Conservation (phyloP, 2,888 invertebrate genomes). For the Caenorhabditis panamensis region DNA sequence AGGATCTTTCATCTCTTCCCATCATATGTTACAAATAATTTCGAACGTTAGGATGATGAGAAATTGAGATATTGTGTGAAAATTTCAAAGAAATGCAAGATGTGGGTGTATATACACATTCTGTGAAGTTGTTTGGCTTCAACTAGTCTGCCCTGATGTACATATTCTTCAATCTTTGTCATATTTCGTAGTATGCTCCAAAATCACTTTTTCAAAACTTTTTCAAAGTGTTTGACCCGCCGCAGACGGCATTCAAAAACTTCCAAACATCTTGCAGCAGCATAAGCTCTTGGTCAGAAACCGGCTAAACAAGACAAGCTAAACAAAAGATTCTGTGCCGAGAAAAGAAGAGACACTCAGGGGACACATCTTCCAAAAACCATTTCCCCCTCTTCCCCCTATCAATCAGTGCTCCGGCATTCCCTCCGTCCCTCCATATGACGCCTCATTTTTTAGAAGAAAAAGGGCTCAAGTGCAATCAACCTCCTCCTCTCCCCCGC, state of each 20-base stretch:
- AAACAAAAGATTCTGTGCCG: constrained; percentile 10
- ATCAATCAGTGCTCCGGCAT: constrained; percentile 38
- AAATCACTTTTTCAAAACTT: not conserved
- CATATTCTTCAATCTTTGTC: not conserved
- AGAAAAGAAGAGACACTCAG: constrained; percentile 33
- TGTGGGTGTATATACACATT: no score
- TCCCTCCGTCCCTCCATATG: constrained; percentile 17
- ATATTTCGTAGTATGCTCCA: no score
- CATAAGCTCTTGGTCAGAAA: not conserved
- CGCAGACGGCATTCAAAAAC: not conserved
- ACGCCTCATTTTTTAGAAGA: constrained; percentile 14
- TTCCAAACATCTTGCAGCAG: not conserved
- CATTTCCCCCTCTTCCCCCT: constrained; percentile 26
- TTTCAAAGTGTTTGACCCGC: not conserved
- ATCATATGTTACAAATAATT: constrained; percentile 36
- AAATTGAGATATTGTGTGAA: no score
- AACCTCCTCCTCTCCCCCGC: constrained; percentile 22
- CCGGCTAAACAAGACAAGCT: not conserved
- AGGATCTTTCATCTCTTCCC: constrained; percentile 30
- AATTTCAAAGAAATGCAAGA: no score
- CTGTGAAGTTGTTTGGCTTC: no score
- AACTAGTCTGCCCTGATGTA: no score
- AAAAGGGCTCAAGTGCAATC: constrained; percentile 44
- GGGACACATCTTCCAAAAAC: constrained; percentile 48
- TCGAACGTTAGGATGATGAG: constrained; percentile 4